Percentiles rank a stretch among this genome's conserved stretches.
These are phyloP conservation scores for Lonchura striata DNA, from an alignment of 2,113 vertebrate genomes.

Conservation along the genomic window DNA sequence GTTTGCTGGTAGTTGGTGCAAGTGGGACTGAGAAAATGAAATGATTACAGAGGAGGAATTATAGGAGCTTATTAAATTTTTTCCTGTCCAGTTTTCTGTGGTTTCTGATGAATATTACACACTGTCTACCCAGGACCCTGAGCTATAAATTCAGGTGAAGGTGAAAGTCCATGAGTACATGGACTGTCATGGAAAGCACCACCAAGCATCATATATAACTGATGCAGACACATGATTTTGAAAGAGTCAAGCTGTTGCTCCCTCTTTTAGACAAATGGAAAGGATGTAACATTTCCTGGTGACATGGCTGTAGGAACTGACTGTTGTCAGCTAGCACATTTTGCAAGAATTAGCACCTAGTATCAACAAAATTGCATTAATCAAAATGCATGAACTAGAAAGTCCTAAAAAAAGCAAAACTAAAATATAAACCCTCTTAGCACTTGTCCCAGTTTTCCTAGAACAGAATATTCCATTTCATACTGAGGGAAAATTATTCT, in stretches of 20 bases:
- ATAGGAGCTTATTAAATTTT: neutral
- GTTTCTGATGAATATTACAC: neutral
- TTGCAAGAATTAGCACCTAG: neutral
- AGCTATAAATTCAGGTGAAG: neutral
- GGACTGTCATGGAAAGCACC: neutral
- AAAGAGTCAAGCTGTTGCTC: neutral
- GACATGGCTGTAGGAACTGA: neutral
- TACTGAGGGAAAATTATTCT: neutral
- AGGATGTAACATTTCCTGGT: neutral
- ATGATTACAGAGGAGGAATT: neutral
- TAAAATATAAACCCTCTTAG: neutral
- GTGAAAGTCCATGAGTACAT: neutral
- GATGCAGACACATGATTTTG: neutral
- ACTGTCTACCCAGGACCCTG: neutral
- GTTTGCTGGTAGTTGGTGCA: neutral
- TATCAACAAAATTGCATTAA: neutral
- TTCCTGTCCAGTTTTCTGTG: neutral
- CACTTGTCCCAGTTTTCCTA: neutral
- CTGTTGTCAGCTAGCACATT: neutral
- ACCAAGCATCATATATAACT: neutral
- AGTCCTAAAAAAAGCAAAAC: neutral
- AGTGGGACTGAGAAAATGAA: neutral
- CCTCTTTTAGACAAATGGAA: neutral
- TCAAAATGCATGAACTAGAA: neutral
- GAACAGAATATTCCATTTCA: neutral